Percentiles rank a stretch among this genome's conserved stretches.
Conservation (phyloP, 1,140 invertebrate species). For the roundworm (Caenorhabditis elegans) region DNA sequence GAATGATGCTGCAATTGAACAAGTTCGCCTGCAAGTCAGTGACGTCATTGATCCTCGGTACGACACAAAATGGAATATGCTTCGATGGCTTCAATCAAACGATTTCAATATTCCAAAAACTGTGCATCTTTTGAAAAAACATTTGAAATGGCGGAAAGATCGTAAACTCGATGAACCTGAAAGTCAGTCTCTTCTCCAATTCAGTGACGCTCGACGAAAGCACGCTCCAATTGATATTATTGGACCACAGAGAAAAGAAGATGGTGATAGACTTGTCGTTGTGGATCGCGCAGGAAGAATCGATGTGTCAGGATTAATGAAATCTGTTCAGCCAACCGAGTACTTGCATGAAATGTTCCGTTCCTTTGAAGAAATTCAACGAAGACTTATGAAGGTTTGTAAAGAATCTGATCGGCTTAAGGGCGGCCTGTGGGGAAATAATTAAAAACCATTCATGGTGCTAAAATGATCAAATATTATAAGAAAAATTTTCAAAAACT, state of each 20-base stretch:
- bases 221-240: conserved; percentile 39
- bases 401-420: neutral
- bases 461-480: too few species aligned
- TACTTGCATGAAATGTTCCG: conserved; percentile 44
- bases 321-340: conserved; percentile 45
- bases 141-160: conserved; percentile 42
- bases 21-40: conserved; percentile 20
- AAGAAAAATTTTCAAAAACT: too few species aligned
- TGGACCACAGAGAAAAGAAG: conserved; percentile 29
- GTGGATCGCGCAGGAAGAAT: conserved; percentile 43
- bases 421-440: too few species aligned
- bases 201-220: conserved; percentile 28
- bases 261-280: conserved; percentile 40
- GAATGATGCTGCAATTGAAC: conserved; percentile 6
- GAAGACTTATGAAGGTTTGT: conserved; percentile 27
- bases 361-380: conserved; percentile 37
- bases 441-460: too few species aligned
- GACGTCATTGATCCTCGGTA: conserved; percentile 34
- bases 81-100: conserved; percentile 42
- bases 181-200: conserved; percentile 12
- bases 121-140: conserved; percentile 37
- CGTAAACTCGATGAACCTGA: conserved; percentile 35
- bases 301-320: conserved; percentile 45
- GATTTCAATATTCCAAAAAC: conserved; percentile 41
- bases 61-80: conserved; percentile 44